A percentile compares a stretch with the other conserved stretches of the same genome.
Conservation (phyloP, 92 coral and sea anemone species). For the Actinostola sp. region DNA sequence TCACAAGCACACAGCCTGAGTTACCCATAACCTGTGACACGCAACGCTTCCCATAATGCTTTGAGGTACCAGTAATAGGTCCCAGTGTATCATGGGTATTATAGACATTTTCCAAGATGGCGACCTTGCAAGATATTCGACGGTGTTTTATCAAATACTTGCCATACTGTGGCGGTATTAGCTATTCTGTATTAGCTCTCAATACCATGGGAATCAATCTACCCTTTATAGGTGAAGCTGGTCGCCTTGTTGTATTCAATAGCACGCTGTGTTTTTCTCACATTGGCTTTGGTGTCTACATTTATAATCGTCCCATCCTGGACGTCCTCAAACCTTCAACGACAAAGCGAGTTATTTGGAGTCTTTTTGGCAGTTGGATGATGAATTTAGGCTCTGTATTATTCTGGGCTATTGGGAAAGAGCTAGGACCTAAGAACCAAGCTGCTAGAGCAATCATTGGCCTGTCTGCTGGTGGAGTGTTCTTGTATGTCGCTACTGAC, state of each 20-base stretch:
- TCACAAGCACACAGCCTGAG: too few relatives aligned
- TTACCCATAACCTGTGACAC: too few relatives aligned
- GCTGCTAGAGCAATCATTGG: slow-evolving; percentile 76
- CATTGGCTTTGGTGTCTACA: slow-evolving; percentile 74
- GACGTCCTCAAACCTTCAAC: slow-evolving; percentile 67
- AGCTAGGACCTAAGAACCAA: slow-evolving; percentile 71
- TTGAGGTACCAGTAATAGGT: not conserved
- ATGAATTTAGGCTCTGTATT: slow-evolving; percentile 91
- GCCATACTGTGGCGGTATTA: slow-evolving; percentile 80
- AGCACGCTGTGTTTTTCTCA: slow-evolving; percentile 77
- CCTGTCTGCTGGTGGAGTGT: slow-evolving; percentile 69
- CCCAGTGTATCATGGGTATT: slow-evolving; percentile 19
- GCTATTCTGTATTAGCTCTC: slow-evolving; percentile 78
- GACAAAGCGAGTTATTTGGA: slow-evolving; percentile 79
- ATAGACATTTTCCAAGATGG: slow-evolving; percentile 47
- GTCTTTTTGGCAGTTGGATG: slow-evolving; percentile 80
- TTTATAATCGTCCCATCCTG: slow-evolving; percentile 75
- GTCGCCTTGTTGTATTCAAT: slow-evolving; percentile 72
- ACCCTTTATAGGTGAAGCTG: slow-evolving; percentile 54
- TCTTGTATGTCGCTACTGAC: slow-evolving; percentile 75
- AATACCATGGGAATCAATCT: slow-evolving; percentile 76
- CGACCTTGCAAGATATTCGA: slow-evolving; percentile 57
- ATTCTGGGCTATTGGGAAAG: slow-evolving; percentile 94
- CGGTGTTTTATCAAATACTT: slow-evolving; percentile 68
- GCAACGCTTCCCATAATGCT: slow-evolving; percentile 7